Conservation (phyloP, 2,113 vertebrate species). For the Hirundichthys speculiger region DNA sequence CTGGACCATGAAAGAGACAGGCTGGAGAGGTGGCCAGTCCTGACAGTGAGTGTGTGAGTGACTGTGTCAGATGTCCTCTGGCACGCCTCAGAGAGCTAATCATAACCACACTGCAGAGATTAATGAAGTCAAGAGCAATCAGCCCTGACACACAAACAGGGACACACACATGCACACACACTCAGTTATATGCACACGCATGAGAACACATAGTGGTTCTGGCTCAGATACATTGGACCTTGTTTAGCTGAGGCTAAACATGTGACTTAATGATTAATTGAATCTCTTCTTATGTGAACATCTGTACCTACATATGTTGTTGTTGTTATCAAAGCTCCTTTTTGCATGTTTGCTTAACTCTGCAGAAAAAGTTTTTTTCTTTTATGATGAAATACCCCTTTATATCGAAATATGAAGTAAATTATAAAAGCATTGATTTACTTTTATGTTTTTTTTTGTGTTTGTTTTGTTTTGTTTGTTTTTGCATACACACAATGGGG, state of each 20-base stretch:
- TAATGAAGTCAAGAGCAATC: constrained; percentile 82
- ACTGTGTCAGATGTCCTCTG: constrained; percentile 74
- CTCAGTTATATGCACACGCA: constrained; percentile 29
- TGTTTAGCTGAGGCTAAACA: constrained; percentile 57
- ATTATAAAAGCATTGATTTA: too few relatives aligned
- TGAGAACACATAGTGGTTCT: constrained; percentile 47
- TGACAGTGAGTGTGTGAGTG: constrained; percentile 53
- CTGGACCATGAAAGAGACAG: constrained; percentile 53
- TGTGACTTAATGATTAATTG: constrained; percentile 66
- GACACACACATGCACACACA: constrained; percentile 43
- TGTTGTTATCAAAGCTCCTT: constrained; percentile 4
- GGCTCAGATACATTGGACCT: constrained; percentile 58
- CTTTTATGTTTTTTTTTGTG: too few relatives aligned
- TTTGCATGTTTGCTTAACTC: not conserved
- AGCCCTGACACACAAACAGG: constrained; percentile 72
- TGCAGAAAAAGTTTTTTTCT: too few relatives aligned
- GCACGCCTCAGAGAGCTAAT: constrained; percentile 77
- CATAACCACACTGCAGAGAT: constrained; percentile 80
- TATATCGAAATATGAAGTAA: too few relatives aligned
- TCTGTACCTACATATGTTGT: constrained; percentile 69
- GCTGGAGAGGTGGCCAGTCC: constrained; percentile 70
- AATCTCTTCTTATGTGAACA: constrained; percentile 62
- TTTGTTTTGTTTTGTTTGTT: too few relatives aligned
- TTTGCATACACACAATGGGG: too few relatives aligned
- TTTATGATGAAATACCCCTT: too few relatives aligned